Evolutionary conservation across 2,888 invertebrate genomes (phyloP).

Genomic region (Resseliella maxima): DNA sequence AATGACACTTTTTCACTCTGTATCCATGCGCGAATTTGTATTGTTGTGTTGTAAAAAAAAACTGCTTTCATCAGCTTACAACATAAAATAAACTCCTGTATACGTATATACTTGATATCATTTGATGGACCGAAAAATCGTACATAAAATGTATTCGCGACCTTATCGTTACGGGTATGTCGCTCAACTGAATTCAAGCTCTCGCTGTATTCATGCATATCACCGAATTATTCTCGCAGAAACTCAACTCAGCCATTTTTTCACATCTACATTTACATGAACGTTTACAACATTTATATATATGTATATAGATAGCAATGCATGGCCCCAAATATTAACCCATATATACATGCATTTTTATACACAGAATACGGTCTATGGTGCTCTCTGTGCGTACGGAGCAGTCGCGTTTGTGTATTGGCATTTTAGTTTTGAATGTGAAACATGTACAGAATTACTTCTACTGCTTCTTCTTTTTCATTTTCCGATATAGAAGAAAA

Average conservation of each 20-base stretch:
- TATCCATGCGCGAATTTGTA: slow-evolving; percentile 55
- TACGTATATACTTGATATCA: slow-evolving; percentile 57
- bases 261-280: background rate
- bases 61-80: slow-evolving; percentile 51
- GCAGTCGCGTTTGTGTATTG: slow-evolving; percentile 5
- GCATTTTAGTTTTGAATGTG: background rate
- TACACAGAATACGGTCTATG: background rate
- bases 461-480: background rate
- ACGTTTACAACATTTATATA: background rate
- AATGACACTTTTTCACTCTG: slow-evolving; percentile 54
- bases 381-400: background rate
- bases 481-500: too few species aligned
- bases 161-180: slow-evolving; percentile 67
- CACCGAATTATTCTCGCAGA: too few species aligned
- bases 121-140: slow-evolving; percentile 59
- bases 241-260: background rate
- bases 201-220: slow-evolving; percentile 25
- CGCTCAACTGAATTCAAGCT: slow-evolving; percentile 65
- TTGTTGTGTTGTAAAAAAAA: slow-evolving; percentile 49
- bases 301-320: background rate
- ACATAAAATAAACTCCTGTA: slow-evolving; percentile 57
- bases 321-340: background rate
- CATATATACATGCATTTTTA: background rate
- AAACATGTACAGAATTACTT: background rate
- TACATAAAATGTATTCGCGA: slow-evolving; percentile 61